Percentiles rank a stretch among this genome's conserved stretches.
Evolutionary conservation across 2,888 invertebrate genomes (phyloP).

Genomic region (Drosophila atroscutellata): DNA sequence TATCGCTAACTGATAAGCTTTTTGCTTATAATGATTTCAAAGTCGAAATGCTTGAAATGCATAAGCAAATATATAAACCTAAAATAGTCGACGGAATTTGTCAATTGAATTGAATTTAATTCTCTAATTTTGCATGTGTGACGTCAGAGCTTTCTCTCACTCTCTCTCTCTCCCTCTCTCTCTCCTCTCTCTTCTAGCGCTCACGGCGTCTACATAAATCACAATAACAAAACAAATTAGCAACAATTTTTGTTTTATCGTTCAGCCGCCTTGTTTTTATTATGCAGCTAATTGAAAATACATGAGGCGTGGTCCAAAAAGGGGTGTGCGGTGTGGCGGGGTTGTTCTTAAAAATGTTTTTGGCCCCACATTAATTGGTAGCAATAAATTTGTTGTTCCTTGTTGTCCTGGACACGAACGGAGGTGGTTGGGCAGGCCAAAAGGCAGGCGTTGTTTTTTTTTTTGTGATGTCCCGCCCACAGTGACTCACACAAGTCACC

Average conservation of each 20-base stretch:
- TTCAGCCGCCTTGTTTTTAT: conserved; percentile 48
- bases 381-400: conserved; percentile 68
- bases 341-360: conserved; percentile 52
- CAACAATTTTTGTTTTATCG: conserved; percentile 60
- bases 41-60: background rate
- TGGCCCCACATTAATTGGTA: conserved; percentile 68
- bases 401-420: conserved; percentile 55
- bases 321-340: conserved; percentile 6
- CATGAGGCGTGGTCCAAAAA: conserved; percentile 20
- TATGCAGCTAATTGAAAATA: conserved; percentile 73
- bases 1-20: conserved; percentile 39
- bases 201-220: conserved; percentile 62
- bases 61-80: background rate
- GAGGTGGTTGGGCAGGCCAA: background rate
- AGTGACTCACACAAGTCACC: conserved; percentile 43
- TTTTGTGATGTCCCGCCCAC: conserved; percentile 32
- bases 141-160: background rate
- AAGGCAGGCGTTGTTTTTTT: background rate
- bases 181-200: background rate
- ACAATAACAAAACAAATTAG: conserved; percentile 78
- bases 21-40: background rate
- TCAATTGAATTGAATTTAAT: conserved; percentile 45
- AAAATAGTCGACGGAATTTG: conserved; percentile 4
- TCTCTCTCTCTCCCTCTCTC: background rate
- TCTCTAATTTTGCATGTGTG: conserved; percentile 12